Evolutionary conservation across 2,888 invertebrate genomes (phyloP).

Genomic region (Phengaris alcon): DNA sequence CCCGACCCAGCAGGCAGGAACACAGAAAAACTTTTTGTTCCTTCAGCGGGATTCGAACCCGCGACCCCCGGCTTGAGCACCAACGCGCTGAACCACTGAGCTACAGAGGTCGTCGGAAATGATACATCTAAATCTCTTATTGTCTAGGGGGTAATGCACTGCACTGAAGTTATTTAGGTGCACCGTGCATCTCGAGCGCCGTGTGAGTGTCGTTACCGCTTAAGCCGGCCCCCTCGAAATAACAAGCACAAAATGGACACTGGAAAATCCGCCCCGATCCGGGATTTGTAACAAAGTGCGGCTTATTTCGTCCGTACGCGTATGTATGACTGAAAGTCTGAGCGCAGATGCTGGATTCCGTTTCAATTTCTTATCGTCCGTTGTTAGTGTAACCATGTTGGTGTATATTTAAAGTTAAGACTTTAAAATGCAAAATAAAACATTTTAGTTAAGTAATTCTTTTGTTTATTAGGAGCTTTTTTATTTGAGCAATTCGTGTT

Average conservation of each 20-base stretch:
- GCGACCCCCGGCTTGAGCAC: too few relatives aligned
- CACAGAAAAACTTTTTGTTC: too few relatives aligned
- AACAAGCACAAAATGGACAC: slow-evolving; percentile 69
- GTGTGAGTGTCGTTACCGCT: slow-evolving; percentile 37
- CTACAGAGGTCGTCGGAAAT: too few relatives aligned
- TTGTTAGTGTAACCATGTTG: slow-evolving; percentile 7
- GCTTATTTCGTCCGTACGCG: slow-evolving; percentile 53
- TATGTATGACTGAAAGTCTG: slow-evolving; percentile 59
- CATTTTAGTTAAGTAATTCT: too few relatives aligned
- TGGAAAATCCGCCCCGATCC: slow-evolving; percentile 66
- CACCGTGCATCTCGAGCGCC: not conserved
- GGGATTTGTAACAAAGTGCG: slow-evolving; percentile 72
- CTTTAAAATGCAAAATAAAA: not conserved
- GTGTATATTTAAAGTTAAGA: not conserved
- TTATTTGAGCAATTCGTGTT: too few relatives aligned
- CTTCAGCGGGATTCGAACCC: too few relatives aligned
- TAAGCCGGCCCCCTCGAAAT: slow-evolving; percentile 54
- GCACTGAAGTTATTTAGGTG: not conserved
- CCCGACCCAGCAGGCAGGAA: too few relatives aligned
- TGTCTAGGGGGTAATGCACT: too few relatives aligned
- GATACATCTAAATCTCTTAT: too few relatives aligned
- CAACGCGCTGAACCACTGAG: too few relatives aligned
- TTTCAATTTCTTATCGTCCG: slow-evolving; percentile 41
- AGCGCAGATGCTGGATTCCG: slow-evolving; percentile 55
- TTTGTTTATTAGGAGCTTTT: too few relatives aligned